A percentile compares a stretch with the other conserved stretches of the same genome.
Evolutionary conservation across 2,113 vertebrate genomes (phyloP).

Genomic region (Oncorhynchus gorbuscha): DNA sequence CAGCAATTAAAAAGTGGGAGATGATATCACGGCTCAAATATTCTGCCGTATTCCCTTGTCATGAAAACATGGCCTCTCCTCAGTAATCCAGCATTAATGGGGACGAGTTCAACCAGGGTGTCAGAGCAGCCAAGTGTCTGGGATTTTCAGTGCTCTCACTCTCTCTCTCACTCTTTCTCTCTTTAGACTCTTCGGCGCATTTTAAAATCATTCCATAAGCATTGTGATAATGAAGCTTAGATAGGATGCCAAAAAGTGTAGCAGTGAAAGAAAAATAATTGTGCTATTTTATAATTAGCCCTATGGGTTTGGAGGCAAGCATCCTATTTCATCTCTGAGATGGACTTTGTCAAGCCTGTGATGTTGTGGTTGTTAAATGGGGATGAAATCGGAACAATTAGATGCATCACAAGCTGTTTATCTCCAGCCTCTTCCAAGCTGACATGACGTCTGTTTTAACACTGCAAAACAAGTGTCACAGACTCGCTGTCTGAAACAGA

Average conservation of each 20-base stretch:
- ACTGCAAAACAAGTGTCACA: conserved; percentile 3
- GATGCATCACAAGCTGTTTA: conserved; percentile 82
- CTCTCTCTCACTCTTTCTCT: conserved; percentile 23
- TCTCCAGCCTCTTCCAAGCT: conserved; percentile 74
- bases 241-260: conserved; percentile 26
- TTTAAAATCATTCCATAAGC: conserved; percentile 85
- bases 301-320: conserved; percentile 78
- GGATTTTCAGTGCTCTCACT: conserved; percentile 79
- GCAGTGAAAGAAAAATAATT: conserved; percentile 47
- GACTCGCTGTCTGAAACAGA: conserved; percentile 18
- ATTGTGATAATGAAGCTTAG: conserved; percentile 86
- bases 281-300: conserved; percentile 86
- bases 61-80: conserved; percentile 71
- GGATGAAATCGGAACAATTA: conserved; percentile 84
- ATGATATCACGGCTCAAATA: conserved; percentile 78
- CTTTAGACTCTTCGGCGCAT: conserved; percentile 79
- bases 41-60: conserved; percentile 80
- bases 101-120: conserved; percentile 88
- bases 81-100: conserved; percentile 86
- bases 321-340: conserved; percentile 77
- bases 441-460: conserved; percentile 65
- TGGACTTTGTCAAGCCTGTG: conserved; percentile 77
- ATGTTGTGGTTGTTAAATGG: conserved; percentile 78
- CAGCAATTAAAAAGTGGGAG: conserved; percentile 81
- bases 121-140: conserved; percentile 86